Percentiles rank a stretch among this genome's conserved stretches.
Conservation (phyloP, 2,797 vertebrate species). For the Lepilemur septentrionalis region DNA sequence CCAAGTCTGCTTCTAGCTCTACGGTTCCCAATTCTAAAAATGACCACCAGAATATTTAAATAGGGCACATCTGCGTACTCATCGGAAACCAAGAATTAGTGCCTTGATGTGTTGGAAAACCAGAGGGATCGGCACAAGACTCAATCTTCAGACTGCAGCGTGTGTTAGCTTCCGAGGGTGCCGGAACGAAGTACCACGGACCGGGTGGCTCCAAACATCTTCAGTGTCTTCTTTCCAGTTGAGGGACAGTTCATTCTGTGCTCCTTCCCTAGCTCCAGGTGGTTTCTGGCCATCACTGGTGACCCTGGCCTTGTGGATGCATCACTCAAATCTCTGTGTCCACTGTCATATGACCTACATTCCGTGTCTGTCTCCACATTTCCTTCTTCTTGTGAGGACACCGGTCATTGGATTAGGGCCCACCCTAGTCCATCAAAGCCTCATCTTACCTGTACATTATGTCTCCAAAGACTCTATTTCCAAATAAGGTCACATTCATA, state of each 20-base stretch:
- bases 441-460: neutral
- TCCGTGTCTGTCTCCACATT: neutral
- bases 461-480: neutral
- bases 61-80: neutral
- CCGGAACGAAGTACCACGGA: rapidly evolving
- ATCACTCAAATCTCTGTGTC: neutral
- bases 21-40: neutral
- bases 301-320: neutral
- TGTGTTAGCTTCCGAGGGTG: rapidly evolving
- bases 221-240: rapidly evolving
- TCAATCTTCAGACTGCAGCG: rapidly evolving
- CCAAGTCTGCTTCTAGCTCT: neutral
- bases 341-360: neutral
- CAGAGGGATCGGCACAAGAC: rapidly evolving
- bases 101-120: neutral
- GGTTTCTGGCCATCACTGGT: neutral
- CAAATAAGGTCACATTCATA: neutral
- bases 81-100: neutral
- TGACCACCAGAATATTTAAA: neutral
- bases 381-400: neutral
- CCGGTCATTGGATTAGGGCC: neutral
- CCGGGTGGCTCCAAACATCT: rapidly evolving
- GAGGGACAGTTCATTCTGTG: rapidly evolving
- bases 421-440: neutral
- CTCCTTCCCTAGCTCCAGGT: neutral